Evolutionary conservation across 92 coral and sea anemone genomes (phyloP).

Genomic region (Muricea muricata): DNA sequence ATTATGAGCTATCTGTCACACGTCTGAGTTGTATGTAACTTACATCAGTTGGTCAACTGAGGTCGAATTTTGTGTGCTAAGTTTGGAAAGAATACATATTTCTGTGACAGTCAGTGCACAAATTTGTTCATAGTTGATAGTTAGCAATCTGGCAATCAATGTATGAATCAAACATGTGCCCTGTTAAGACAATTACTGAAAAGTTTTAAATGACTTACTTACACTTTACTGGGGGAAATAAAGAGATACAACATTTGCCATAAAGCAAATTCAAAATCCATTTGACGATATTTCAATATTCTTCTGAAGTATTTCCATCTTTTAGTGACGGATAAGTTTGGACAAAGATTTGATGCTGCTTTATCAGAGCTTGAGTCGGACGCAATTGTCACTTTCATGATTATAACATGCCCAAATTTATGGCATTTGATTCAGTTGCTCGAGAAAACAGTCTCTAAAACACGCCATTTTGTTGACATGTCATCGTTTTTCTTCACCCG

Average conservation of each 20-base stretch:
- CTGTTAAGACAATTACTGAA: too few relatives aligned
- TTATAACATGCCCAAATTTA: neutral
- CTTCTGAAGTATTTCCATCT: slow-evolving; percentile 94
- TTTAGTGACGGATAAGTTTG: slow-evolving; percentile 37
- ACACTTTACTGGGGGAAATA: slow-evolving; percentile 96
- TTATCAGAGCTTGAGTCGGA: slow-evolving; percentile 15
- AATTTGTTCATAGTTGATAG: too few relatives aligned
- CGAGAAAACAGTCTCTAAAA: neutral
- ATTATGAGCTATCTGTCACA: too few relatives aligned
- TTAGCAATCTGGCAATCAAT: too few relatives aligned
- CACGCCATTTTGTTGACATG: slow-evolving; percentile 28
- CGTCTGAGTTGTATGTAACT: too few relatives aligned
- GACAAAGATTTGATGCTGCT: slow-evolving; percentile 18
- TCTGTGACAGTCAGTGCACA: too few relatives aligned
- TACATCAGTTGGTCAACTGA: too few relatives aligned
- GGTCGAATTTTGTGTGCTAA: too few relatives aligned
- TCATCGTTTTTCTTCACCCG: slow-evolving; percentile 16
- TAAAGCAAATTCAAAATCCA: slow-evolving; percentile 99
- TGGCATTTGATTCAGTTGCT: neutral
- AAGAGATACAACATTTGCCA: slow-evolving; percentile 99
- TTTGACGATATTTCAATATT: slow-evolving; percentile 90
- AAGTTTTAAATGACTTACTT: too few relatives aligned
- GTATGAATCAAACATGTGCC: too few relatives aligned
- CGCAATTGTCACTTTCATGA: slow-evolving; percentile 11
- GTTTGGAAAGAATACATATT: too few relatives aligned